Evolutionary conservation across 2,113 vertebrate genomes (phyloP).

Genomic region (Saguinus midas): DNA sequence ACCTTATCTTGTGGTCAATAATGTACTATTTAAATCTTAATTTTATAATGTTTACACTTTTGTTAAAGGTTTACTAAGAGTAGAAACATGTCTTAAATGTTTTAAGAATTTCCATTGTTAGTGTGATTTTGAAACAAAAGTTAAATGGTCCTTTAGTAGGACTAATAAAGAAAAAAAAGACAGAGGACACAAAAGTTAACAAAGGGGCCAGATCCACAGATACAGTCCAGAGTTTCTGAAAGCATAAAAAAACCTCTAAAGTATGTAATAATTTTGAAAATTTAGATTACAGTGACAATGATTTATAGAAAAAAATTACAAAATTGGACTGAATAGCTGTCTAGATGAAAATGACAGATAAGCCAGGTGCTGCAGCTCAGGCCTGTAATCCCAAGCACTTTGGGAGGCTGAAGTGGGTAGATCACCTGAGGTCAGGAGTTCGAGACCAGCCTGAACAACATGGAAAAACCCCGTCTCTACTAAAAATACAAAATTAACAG

Average conservation of each 20-base stretch:
- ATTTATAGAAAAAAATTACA: neutral
- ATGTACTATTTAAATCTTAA: neutral
- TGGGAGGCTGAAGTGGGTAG: too few species aligned
- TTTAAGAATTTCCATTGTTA: neutral
- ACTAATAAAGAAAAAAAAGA: neutral
- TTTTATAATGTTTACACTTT: neutral
- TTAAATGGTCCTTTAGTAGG: neutral
- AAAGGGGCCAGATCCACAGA: neutral
- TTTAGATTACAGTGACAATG: neutral
- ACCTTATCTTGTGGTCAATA: neutral
- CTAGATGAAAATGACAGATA: neutral
- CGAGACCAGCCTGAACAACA: too few species aligned
- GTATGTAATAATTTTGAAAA: neutral
- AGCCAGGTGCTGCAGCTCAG: too few species aligned
- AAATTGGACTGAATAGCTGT: neutral
- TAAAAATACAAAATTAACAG: too few species aligned
- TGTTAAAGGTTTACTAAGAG: neutral
- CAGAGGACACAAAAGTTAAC: neutral
- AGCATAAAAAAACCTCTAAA: neutral
- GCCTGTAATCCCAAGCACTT: too few species aligned
- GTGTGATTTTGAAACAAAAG: constrained; percentile 6
- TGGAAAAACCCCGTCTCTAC: too few species aligned
- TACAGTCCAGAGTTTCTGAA: neutral
- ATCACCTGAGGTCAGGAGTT: too few species aligned
- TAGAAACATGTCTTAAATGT: neutral